Conservation (phyloP, 2,888 invertebrate species). For the Phoronis australis region DNA sequence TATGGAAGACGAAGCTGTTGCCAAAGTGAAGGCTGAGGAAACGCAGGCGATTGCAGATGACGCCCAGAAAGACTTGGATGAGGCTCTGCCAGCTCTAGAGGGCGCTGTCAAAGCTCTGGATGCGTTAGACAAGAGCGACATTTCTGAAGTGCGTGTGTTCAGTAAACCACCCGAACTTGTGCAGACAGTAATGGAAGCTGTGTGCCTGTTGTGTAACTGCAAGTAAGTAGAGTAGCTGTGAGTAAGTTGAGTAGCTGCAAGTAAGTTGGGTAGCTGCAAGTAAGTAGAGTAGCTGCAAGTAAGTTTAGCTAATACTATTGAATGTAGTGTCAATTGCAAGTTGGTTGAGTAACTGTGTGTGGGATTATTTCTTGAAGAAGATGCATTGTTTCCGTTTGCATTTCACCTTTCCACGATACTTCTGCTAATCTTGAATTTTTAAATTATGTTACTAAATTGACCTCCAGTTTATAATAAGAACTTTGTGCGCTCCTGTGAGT, state of each 20-base stretch:
- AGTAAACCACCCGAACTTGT: constrained; percentile 82
- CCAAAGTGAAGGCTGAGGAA: constrained; percentile 79
- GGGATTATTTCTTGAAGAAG: too few relatives aligned
- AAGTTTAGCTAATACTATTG: too few relatives aligned
- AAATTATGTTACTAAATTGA: too few relatives aligned
- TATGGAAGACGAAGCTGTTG: constrained; percentile 74
- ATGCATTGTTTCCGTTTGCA: too few relatives aligned
- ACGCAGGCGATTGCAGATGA: constrained; percentile 80
- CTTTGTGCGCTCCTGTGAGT: too few relatives aligned
- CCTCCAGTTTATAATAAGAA: too few relatives aligned
- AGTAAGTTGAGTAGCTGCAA: constrained; percentile 69
- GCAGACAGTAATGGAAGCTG: constrained; percentile 82
- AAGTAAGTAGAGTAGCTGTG: constrained; percentile 69
- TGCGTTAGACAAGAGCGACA: constrained; percentile 80
- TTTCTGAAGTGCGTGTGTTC: constrained; percentile 83
- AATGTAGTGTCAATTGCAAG: too few relatives aligned
- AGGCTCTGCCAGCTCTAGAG: constrained; percentile 79
- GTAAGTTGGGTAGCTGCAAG: constrained; percentile 70
- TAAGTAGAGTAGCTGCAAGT: constrained; percentile 54
- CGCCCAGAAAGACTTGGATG: constrained; percentile 75
- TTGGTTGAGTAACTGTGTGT: too few relatives aligned
- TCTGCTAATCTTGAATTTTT: too few relatives aligned
- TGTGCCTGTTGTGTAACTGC: constrained; percentile 73
- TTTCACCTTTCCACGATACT: too few relatives aligned
- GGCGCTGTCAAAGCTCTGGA: constrained; percentile 79